phyloP scores from a whole-genome alignment of 2,113 vertebrate species.

The Fukomys damarensis region DNA sequence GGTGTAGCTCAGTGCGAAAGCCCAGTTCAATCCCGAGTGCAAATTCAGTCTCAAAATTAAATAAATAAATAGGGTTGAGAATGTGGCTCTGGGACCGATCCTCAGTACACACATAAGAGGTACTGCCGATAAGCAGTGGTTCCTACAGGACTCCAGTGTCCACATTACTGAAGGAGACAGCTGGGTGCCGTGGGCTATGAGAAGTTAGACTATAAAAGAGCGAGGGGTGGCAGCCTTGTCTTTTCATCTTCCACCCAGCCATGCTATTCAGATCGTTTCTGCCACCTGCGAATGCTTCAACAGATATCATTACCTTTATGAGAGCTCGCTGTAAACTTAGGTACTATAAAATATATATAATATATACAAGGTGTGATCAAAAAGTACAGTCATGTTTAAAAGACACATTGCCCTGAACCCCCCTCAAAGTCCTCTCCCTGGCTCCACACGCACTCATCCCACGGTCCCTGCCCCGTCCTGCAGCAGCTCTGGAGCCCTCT shows the following conservation, averaged over 20 bases:
- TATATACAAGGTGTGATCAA: not conserved
- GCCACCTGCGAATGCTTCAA: not conserved
- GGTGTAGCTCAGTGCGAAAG: not conserved
- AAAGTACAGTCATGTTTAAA: not conserved
- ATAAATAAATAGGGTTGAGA: not conserved
- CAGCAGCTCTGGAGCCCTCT: not conserved
- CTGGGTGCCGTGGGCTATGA: not conserved
- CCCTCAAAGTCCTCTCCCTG: not conserved
- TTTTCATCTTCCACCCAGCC: not conserved
- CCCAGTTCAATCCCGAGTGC: not conserved
- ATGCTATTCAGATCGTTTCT: not conserved
- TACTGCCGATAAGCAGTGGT: not conserved
- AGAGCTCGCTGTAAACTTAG: not conserved
- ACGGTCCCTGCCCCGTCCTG: not conserved
- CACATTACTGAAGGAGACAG: not conserved
- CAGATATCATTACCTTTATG: not conserved
- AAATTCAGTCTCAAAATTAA: not conserved
- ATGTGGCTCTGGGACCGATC: not conserved
- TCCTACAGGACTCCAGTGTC: not conserved
- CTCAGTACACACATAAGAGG: not conserved
- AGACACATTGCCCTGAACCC: not conserved
- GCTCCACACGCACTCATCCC: too few species aligned
- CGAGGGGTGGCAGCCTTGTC: not conserved
- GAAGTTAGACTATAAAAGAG: not conserved
- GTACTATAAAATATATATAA: not conserved